A percentile compares a stretch with the other conserved stretches of the same genome.
Evolutionary conservation across 1,140 invertebrate species (phyloP).

Genomic region (Onthophagus taurus): DNA sequence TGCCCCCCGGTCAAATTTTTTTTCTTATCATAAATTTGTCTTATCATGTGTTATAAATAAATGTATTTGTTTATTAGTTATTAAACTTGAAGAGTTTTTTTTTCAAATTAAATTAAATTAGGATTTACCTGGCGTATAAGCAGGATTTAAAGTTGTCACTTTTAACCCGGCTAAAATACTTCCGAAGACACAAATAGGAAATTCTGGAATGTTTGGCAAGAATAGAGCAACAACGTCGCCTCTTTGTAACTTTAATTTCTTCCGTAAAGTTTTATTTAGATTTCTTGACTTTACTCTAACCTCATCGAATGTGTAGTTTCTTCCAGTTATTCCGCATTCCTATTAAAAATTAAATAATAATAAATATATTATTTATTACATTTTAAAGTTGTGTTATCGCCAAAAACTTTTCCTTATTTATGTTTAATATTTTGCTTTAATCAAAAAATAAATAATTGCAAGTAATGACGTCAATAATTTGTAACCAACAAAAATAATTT

Average conservation of each 20-base stretch:
- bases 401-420: neutral
- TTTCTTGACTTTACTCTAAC: conserved; percentile 51
- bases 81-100: neutral
- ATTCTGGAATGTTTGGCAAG: conserved; percentile 72
- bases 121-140: conserved; percentile 62
- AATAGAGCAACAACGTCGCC: conserved; percentile 63
- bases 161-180: conserved; percentile 57
- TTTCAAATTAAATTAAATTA: neutral
- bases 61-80: neutral
- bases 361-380: neutral
- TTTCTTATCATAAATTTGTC: no score
- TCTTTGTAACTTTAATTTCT: conserved; percentile 53
- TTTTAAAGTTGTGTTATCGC: neutral
- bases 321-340: conserved; percentile 60
- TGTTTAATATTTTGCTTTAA: conserved; percentile 1
- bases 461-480: no score
- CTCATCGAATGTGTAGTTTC: conserved; percentile 60
- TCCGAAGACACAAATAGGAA: conserved; percentile 55
- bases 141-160: conserved; percentile 69
- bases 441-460: neutral
- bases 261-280: conserved; percentile 58
- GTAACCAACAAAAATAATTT: no score
- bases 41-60: conserved; percentile 1
- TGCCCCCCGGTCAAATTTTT: no score
- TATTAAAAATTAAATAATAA: conserved; percentile 34